Conservation (phyloP, 2,113 vertebrate species). For the Heterotilapia buettikoferi region DNA sequence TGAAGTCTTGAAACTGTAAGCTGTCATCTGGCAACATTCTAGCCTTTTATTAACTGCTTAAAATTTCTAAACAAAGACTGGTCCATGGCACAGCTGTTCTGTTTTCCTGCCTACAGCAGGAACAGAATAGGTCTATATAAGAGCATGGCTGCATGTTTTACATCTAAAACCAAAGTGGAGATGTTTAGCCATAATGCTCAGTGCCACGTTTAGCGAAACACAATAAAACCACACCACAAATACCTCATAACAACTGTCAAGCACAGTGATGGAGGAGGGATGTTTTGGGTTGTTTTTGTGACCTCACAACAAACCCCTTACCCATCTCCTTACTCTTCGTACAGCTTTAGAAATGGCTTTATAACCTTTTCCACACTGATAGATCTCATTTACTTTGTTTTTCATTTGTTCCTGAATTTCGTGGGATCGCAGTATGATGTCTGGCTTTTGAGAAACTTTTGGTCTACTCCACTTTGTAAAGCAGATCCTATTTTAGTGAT, state of each 20-base stretch:
- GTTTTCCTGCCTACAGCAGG: not conserved
- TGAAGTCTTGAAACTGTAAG: not conserved
- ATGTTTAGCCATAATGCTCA: not conserved
- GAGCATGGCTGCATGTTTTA: not conserved
- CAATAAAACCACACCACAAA: not conserved
- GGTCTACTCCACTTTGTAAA: not conserved
- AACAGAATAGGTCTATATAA: not conserved
- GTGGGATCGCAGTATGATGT: not conserved
- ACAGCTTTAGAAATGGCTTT: not conserved
- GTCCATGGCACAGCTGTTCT: not conserved
- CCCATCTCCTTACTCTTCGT: not conserved
- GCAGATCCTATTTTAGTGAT: not conserved
- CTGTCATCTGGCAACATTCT: not conserved
- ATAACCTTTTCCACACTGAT: not conserved
- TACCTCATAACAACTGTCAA: not conserved
- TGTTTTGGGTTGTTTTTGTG: not conserved
- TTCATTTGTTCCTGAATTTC: not conserved
- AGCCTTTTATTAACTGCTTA: not conserved
- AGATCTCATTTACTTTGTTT: not conserved
- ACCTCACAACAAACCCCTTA: not conserved
- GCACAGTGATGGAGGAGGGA: not conserved
- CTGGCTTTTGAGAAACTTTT: not conserved
- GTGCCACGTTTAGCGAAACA: not conserved
- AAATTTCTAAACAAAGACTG: not conserved
- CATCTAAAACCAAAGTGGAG: not conserved